Evolutionary conservation across 1,140 invertebrate species (phyloP), one percentile per base, ranked within the genome.

Genomic region (Meloidogyne exigua): DNA sequence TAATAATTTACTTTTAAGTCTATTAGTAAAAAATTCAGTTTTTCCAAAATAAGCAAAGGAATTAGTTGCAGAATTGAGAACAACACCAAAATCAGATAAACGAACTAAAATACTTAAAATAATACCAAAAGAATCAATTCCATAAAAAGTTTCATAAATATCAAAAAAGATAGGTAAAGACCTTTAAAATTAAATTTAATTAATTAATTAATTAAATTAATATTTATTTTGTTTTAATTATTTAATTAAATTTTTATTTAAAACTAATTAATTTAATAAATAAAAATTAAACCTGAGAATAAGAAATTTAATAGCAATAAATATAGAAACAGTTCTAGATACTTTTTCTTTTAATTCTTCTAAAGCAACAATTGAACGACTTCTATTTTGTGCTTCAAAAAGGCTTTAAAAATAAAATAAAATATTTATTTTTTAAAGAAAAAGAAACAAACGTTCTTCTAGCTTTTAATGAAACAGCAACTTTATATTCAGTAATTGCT

Each of bases 11-110:
- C 70, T 76, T 7, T 82, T 67, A 28, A 81, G 39, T 21, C 74
- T 69, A 25, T 77, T 77, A 28, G 62, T 32, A 28, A 75, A 74
- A 72, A 77, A 79, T 42, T 66, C 72, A 21, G 74, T 78, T 32
- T 79, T 72, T 1, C 81, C 81, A 68, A 82, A 84, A 76, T 82
- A 82, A n/a, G 81, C 81, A 28, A 82, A 72, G 5, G 81, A 84
- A 78, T 82, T 82, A 66, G 81, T 84, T 7, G 81, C 81, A 26
- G 69, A 64, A 75, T 82, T 82, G 28, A 82, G 42, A 28, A 82
- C 79, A 62, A 82, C 82, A n/a, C 63, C 79, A 66, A 82, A 82
- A 72, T 82, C 81, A 21, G 81, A 82, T 15, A 84, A 44, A 21
- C 82, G 62, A n/a, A 82, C 82, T 7, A 82, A 68, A 32, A 81